Evolutionary conservation across 64 coral and sea anemone genomes (phyloP).

Genomic region (Montipora sp.): DNA sequence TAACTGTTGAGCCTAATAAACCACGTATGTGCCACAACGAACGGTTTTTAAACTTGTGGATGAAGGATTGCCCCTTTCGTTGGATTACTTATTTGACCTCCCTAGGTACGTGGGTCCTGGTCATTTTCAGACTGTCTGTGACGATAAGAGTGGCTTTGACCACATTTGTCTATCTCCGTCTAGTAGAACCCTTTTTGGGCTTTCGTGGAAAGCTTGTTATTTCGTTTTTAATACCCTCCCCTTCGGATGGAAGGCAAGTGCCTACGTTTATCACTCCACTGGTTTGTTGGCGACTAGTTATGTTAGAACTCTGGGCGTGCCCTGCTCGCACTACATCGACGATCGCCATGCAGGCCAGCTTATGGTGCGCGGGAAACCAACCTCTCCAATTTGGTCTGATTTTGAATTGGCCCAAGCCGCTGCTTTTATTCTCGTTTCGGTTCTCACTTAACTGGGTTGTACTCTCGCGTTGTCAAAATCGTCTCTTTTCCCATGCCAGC

Average conservation of each 20-base stretch:
- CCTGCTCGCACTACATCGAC: conserved; percentile 48
- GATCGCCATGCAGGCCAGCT: conserved; percentile 63
- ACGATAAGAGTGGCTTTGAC: background rate
- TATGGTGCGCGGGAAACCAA: background rate
- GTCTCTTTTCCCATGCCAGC: conserved; percentile 3
- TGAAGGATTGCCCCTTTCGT: conserved; percentile 34
- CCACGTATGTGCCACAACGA: conserved; percentile 22
- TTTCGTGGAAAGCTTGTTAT: conserved; percentile 19
- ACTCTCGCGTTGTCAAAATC: conserved; percentile 31
- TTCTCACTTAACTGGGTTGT: conserved; percentile 31
- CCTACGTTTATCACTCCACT: conserved; percentile 45
- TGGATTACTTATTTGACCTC: conserved; percentile 32
- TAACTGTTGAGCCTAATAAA: conserved; percentile 16
- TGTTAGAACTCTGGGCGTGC: conserved; percentile 40
- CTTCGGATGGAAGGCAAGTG: conserved; percentile 62
- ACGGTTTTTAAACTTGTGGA: conserved; percentile 21
- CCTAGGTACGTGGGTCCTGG: conserved; percentile 10
- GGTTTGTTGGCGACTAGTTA: conserved; percentile 49
- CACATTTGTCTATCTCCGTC: background rate
- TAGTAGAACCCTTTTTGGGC: conserved; percentile 37
- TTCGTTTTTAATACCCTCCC: conserved; percentile 1
- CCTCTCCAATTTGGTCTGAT: background rate
- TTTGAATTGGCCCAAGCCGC: conserved; percentile 32
- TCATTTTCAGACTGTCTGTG: conserved; percentile 5
- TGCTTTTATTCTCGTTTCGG: background rate